Evolutionary conservation across 1,140 invertebrate species (phyloP), one percentile per base, ranked within the genome.

Genomic region (Drosophila sucinea): DNA sequence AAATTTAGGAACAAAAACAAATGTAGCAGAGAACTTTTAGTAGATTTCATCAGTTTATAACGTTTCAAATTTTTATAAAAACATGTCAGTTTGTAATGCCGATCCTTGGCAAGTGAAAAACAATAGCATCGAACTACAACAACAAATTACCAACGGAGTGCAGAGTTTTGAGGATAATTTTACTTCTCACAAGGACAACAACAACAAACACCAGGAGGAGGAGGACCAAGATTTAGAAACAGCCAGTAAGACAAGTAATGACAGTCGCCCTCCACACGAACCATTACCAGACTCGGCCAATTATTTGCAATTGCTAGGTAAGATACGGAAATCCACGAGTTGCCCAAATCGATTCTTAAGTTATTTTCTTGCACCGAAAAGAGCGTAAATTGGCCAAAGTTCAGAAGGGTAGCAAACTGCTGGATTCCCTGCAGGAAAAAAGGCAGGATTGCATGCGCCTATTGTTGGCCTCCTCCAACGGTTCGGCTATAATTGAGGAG

Each of bases 141-240:
- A 79, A 55, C 32, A 54, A 41, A 83, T 44, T 56, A 51, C 27
- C 6, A 56, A 57, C 23, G 57, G 69, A 6, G 60, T 66, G 35
- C 67, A 71, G n/a, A 83, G 63, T 54, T 93, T 93, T 56, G 93
- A 93, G 80, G 93, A 93, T 73, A 93, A 93, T 90, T 93, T 93
- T 70, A 81, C 70, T 54, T 77, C 91, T 56, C 72, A 51, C 8
- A 51, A 40, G 41, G 58, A 41, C 64, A 65, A 65, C 58, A 23
- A 35, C 4, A 67, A 57, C 35, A 29, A 47, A 77, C 23, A 64
- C 38, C 58, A 56, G 51, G 61, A 32, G 11, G 7, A 51, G 68
- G 32, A 11, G 3, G 68, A 71, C 38, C 47, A 73, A 51, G 61
- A 74, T 27, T 3, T 11, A 11, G 10, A 11, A 0, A 11, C 10